A percentile compares a stretch with the other conserved stretches of the same genome.
Conservation (phyloP, 1,140 invertebrate genomes). For the Glomeris maerens region DNA sequence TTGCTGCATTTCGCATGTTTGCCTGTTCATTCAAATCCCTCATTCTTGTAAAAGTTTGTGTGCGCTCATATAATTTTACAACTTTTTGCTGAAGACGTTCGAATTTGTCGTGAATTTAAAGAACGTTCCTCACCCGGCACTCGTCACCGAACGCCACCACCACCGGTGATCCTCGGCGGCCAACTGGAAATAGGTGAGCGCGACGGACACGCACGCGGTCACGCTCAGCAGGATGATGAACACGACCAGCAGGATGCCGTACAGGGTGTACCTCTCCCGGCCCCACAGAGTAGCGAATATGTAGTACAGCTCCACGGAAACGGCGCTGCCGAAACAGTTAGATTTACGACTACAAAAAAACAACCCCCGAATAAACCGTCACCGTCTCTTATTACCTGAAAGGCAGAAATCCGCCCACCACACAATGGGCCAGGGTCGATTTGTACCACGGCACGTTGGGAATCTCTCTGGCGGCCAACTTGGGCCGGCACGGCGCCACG, state of each 20-base stretch:
- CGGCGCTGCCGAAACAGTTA: constrained; percentile 34
- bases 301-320: constrained; percentile 41
- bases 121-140: constrained; percentile 29
- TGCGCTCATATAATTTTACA: too few relatives aligned
- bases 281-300: constrained; percentile 42
- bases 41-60: too few relatives aligned
- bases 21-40: too few relatives aligned
- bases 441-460: constrained; percentile 36
- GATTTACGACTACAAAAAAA: constrained; percentile 1
- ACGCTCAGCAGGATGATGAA: constrained; percentile 38
- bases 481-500: constrained; percentile 37
- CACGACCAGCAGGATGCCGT: constrained; percentile 37
- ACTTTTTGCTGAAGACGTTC: too few relatives aligned
- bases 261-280: constrained; percentile 36
- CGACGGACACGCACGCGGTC: constrained; percentile 38
- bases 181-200: constrained; percentile 40
- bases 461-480: constrained; percentile 39
- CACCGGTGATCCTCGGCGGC: constrained; percentile 39
- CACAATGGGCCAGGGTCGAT: constrained; percentile 32
- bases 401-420: constrained; percentile 39
- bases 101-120: background rate
- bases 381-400: constrained; percentile 30
- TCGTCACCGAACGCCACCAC: constrained; percentile 41
- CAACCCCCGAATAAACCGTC: constrained; percentile 6
- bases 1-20: too few relatives aligned